Base-by-base conservation (phyloP, 2,113 vertebrate species). In the Eleginops maclovinus region DNA sequence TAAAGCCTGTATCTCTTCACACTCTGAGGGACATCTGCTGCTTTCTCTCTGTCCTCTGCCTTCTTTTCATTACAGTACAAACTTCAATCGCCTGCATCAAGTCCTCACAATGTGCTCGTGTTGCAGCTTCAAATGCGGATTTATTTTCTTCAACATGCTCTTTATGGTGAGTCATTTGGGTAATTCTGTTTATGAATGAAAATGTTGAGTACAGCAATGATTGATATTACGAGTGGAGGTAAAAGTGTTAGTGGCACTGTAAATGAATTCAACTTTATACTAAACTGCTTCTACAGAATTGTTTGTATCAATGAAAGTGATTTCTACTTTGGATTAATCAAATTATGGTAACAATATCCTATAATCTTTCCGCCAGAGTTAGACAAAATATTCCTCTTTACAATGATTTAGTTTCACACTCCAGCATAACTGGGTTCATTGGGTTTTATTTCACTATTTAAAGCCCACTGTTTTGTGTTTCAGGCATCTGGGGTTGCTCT, bases 121-220 rank as follows among this genome's bases (percentile, higher is more conserved):
- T 10, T 84, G 79, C 75, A 8, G 59, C 63, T 2, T 68, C 49
- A 87, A 81, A 72, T 85, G 79, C 22, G 55, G 51, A 1, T 88
- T 90, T 9, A 4, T 90, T 64, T 85, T 79, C 60, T 88, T 90
- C 79, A 88, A 81, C 15, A 0, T 11, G 0, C 2, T 88, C 7
- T 81, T 90, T 49, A 40, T 87, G 84, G 89, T 87, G 47, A 87
- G 86, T 83, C n/a, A 51, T 31, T 15, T n/a, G 26, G 60, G 16
- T 12, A 10, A 59, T 12, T 64, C 11, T 17, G 3, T 46, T 3
- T 22, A 22, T 51, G n/a, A 17, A 22, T 60, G 9, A 15, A 62
- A 2, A 2, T 47, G 9, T 22, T 36, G 9, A 43, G 2, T 40
- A 24, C 28, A 9, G 22, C 0, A 1, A 67, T 16, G 21, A 21